Evolutionary conservation across 2,888 invertebrate species (phyloP), one percentile per base, ranked within the genome.

Genomic region (Alcis repandata): DNA sequence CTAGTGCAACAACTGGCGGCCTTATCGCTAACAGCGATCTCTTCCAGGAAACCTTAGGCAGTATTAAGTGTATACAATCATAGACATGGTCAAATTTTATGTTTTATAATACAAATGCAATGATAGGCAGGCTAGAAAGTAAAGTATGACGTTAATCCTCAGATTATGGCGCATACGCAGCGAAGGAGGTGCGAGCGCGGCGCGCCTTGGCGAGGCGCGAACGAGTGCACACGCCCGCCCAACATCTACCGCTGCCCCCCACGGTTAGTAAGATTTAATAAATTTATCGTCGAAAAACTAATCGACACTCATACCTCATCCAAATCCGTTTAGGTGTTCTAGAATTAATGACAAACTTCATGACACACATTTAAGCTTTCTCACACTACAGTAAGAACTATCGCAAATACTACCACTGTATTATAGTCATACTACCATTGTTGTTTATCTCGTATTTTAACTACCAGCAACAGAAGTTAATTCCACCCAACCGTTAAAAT

Each of bases 91-190:
- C 27, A 27, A 27, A 27, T 27, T 27, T 27, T 27, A 2, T 6
- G 3, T 4, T 27, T 27, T 27, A 4, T 27, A 6, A 27, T 27
- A 27, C 6, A 4, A 6, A 2, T 27, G 27, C 2, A 6, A 27
- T 27, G 27, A 6, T 27, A 27, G 27, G 6, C 27, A 27, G 3
- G 36, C 8, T 9, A 41, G 17, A 41, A n/a, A 13, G 13, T 27
- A 38, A 41, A 49, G 27, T n/a, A 6, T 46, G n/a, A 22, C 48
- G 27, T 10, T 45, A 32, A 27, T 46, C 73, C 59, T 61, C 79
- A 92, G 92, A 92, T 76, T 92, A 92, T 75, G 91, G 91, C 72
- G 88, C 85, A 57, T 92, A 93, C 79, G 89, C 90, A 73, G 77
- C 90, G 65, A 92, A 92, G 73, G 92, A 93, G 71, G 80, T 87